Percentiles rank a stretch among this genome's conserved stretches.
Evolutionary conservation across 2,113 vertebrate species (phyloP).

Genomic region (Crotophaga sulcirostris): DNA sequence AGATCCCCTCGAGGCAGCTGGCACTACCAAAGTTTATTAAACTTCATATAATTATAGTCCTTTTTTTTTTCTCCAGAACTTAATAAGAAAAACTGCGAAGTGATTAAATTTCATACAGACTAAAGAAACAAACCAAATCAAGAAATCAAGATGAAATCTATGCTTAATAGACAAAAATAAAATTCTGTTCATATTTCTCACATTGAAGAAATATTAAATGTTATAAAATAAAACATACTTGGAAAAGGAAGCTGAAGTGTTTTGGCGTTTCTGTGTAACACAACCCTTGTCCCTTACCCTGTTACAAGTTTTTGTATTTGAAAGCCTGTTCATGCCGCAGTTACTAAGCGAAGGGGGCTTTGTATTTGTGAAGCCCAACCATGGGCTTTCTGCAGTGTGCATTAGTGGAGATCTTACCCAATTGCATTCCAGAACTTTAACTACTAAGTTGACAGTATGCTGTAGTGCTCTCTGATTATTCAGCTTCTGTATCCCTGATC

Average conservation of each 20-base stretch:
- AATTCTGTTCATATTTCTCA: not conserved
- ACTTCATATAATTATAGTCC: not conserved
- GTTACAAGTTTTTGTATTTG: rapidly evolving
- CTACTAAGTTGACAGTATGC: not conserved
- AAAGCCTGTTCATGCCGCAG: not conserved
- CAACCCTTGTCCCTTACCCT: rapidly evolving
- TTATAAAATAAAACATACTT: not conserved
- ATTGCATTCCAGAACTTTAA: not conserved
- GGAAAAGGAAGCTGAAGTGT: not conserved
- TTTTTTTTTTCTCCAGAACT: not conserved
- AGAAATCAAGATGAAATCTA: not conserved
- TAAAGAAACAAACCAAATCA: not conserved
- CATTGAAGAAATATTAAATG: not conserved
- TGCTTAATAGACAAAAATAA: not conserved
- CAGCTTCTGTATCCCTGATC: not conserved
- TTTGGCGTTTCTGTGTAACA: not conserved
- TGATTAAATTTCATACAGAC: not conserved
- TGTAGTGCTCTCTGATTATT: not conserved
- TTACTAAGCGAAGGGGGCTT: not conserved
- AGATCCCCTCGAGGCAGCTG: not conserved
- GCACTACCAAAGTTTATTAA: not conserved
- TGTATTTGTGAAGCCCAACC: not conserved
- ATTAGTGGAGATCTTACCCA: not conserved
- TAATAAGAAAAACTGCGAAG: not conserved
- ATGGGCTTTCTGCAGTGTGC: not conserved